phyloP scores from a whole-genome alignment of 2,113 vertebrate species.

The Cnemophilus loriae region DNA sequence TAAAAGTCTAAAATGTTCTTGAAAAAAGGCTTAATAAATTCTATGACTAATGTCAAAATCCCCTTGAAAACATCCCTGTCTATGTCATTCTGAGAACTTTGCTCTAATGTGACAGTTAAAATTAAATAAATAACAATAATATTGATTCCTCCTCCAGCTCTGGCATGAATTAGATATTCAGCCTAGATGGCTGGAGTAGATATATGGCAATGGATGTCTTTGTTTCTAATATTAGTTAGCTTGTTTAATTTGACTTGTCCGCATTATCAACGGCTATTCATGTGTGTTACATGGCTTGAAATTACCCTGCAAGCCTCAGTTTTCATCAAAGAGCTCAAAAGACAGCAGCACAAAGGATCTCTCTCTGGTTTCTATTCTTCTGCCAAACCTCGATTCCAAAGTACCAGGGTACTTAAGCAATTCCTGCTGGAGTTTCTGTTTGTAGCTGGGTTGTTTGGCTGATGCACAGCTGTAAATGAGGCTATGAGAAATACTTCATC shows the following conservation, averaged over 20 bases:
- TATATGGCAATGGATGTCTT: neutral
- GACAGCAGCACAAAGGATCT: neutral
- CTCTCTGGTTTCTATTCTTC: neutral
- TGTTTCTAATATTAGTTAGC: neutral
- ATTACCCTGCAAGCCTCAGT: neutral
- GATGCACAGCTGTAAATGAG: slow-evolving; percentile 25
- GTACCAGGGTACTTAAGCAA: neutral
- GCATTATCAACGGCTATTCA: neutral
- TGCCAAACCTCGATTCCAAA: neutral
- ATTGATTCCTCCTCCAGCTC: neutral
- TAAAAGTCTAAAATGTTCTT: neutral
- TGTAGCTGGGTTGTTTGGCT: slow-evolving; percentile 27
- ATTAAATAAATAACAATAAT: neutral
- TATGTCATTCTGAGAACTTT: neutral
- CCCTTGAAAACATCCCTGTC: neutral
- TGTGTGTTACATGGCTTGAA: neutral
- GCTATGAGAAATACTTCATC: slow-evolving; percentile 15
- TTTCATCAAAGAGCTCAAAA: neutral
- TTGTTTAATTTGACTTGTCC: slow-evolving; percentile 4
- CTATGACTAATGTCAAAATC: neutral
- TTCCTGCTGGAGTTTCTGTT: slow-evolving; percentile 16
- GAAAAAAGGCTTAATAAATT: neutral
- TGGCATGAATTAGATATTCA: neutral
- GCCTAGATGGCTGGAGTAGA: neutral
- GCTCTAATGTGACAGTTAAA: neutral